These are phyloP conservation scores for Phylloscopus whistleri DNA, from an alignment of 2,113 vertebrate genomes.

Conservation along the genomic window DNA sequence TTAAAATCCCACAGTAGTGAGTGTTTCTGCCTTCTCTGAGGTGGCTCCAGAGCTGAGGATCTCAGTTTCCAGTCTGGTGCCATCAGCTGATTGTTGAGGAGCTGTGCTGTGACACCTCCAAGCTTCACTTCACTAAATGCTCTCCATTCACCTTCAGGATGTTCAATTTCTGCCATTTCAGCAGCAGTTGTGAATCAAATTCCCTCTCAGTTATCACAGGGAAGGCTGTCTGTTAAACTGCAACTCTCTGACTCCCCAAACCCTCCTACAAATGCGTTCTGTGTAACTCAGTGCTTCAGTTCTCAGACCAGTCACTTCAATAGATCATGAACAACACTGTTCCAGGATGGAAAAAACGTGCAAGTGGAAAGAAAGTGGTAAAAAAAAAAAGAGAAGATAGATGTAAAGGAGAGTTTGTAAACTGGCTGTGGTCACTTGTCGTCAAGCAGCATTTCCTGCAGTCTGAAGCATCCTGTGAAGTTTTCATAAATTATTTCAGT, in stretches of 20 bases:
- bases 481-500: not conserved
- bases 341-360: not conserved
- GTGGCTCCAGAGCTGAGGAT: not conserved
- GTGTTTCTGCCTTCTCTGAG: not conserved
- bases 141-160: not conserved
- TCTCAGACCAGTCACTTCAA: not conserved
- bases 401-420: not conserved
- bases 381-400: not conserved
- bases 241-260: not conserved
- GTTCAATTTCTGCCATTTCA: not conserved
- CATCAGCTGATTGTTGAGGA: not conserved
- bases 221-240: not conserved
- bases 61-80: not conserved
- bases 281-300: not conserved
- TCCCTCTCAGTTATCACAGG: not conserved
- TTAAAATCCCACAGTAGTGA: not conserved
- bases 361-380: not conserved
- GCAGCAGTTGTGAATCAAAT: not conserved
- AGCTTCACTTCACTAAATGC: not conserved
- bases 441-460: not conserved
- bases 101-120: not conserved
- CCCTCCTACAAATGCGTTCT: accelerated
- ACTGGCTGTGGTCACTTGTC: not conserved
- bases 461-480: not conserved
- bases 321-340: not conserved